These are phyloP conservation scores for Nasonia oneida DNA, from an alignment of 2,888 invertebrate species.

Conservation along the genomic window DNA sequence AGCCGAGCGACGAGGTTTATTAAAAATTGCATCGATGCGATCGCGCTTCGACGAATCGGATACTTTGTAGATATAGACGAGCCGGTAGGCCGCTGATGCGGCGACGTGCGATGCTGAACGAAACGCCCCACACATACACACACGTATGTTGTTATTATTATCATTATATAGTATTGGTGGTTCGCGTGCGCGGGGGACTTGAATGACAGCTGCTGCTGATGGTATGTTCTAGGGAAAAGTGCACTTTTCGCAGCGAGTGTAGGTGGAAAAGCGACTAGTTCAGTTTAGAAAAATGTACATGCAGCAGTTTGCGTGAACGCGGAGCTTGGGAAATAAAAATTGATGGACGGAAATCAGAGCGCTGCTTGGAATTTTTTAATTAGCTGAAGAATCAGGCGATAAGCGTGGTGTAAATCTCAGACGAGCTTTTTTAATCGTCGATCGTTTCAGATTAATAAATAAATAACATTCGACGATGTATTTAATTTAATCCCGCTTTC, in stretches of 20 bases:
- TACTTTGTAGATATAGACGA: background rate
- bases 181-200: too few relatives aligned
- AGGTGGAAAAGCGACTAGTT: too few relatives aligned
- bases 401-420: background rate
- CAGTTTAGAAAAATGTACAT: too few relatives aligned
- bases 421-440: background rate
- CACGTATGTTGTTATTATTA: too few relatives aligned
- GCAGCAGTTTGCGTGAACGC: background rate
- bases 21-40: slow-evolving; percentile 49
- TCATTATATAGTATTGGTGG: too few relatives aligned
- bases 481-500: background rate
- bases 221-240: too few relatives aligned
- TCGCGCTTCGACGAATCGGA: slow-evolving; percentile 9
- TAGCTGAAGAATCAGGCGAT: background rate
- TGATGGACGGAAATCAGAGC: slow-evolving; percentile 8
- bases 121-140: too few relatives aligned
- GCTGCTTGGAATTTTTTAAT: slow-evolving; percentile 36
- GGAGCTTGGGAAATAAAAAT: background rate
- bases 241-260: too few relatives aligned
- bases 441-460: background rate
- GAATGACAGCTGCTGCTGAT: too few relatives aligned
- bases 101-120: background rate
- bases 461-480: background rate
- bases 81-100: background rate
- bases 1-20: slow-evolving; percentile 40